Evolutionary conservation across 2,797 vertebrate species (phyloP).

Genomic region (Vireo griseus): DNA sequence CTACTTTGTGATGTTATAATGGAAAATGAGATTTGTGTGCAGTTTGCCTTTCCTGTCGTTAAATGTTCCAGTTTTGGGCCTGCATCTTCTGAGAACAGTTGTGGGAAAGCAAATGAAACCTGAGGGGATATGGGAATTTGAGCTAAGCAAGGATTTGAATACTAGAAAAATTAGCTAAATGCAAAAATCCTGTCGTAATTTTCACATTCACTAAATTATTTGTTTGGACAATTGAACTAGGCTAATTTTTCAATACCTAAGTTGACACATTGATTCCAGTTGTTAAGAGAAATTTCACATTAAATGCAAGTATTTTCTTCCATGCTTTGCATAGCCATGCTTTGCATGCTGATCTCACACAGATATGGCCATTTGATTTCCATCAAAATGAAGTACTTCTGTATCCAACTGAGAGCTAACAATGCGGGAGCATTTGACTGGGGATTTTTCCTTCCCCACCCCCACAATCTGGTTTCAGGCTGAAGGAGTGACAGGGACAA

Average conservation of each 20-base stretch:
- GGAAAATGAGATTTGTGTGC: neutral
- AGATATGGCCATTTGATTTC: neutral
- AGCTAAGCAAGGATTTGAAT: neutral
- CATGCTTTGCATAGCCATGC: neutral
- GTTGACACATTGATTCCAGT: neutral
- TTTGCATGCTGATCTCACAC: neutral
- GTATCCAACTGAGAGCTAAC: neutral
- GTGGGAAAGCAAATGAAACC: neutral
- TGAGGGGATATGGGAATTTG: neutral
- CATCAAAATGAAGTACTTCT: neutral
- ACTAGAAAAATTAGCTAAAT: neutral
- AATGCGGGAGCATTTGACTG: neutral
- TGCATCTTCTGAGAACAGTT: neutral
- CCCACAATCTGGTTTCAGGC: neutral
- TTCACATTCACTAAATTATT: neutral
- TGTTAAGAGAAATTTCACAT: neutral
- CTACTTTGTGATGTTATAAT: neutral
- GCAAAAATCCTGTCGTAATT: neutral
- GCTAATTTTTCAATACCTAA: neutral
- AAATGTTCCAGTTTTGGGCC: neutral
- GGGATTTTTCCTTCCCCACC: accelerated
- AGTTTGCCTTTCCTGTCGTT: neutral
- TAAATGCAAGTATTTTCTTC: neutral
- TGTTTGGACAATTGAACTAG: neutral
- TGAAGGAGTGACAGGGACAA: neutral